A percentile compares a stretch with the other conserved stretches of the same genome.
These are phyloP conservation scores for Tetramorium alpestre DNA, from an alignment of 1,140 invertebrate genomes.

Conservation along the genomic window DNA sequence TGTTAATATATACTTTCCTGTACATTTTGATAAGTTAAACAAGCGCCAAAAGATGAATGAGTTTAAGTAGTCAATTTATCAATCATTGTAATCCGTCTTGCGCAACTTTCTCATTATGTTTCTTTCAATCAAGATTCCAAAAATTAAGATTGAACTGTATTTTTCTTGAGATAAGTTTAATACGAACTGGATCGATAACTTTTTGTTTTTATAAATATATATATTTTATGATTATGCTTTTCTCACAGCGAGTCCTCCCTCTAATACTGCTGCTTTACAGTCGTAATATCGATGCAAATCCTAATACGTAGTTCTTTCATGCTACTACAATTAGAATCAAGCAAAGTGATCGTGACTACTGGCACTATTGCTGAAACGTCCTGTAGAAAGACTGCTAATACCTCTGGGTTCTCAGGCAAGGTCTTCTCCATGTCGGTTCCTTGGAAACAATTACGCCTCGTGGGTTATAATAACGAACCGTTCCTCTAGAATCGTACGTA, in stretches of 20 bases:
- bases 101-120: neutral
- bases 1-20: neutral
- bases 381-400: conserved; percentile 74
- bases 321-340: conserved; percentile 50
- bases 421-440: conserved; percentile 80
- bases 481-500: conserved; percentile 74
- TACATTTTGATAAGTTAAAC: conserved; percentile 14
- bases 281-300: neutral
- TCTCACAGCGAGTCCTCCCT: neutral
- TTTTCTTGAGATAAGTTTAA: neutral
- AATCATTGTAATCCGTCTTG: neutral
- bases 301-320: conserved; percentile 30
- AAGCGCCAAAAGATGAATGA: neutral
- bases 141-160: neutral
- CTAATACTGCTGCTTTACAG: neutral
- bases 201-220: neutral
- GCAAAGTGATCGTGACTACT: conserved; percentile 73
- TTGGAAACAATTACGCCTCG: conserved; percentile 82
- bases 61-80: neutral
- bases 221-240: neutral
- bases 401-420: conserved; percentile 79
- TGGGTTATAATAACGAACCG: conserved; percentile 81
- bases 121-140: neutral
- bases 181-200: neutral
- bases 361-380: conserved; percentile 75